Percentiles rank a stretch among this genome's conserved stretches.
Conservation (phyloP, 2,113 vertebrate species). For the Urocynchramus pylzowi region DNA sequence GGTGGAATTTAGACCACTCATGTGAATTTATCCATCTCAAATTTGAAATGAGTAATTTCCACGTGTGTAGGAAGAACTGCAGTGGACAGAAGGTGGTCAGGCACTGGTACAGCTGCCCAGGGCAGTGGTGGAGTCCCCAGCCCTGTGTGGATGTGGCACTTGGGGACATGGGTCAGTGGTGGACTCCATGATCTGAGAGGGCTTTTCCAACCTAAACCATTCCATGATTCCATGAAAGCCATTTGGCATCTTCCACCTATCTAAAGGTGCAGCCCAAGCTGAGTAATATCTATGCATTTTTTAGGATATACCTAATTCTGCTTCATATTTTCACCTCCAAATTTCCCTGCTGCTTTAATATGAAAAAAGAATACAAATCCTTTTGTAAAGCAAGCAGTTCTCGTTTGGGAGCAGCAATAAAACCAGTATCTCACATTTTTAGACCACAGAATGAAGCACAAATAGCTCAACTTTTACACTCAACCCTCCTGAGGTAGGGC, state of each 20-base stretch:
- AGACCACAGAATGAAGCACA: not conserved
- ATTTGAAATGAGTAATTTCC: not conserved
- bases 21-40: not conserved
- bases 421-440: not conserved
- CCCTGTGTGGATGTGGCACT: not conserved
- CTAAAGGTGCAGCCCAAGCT: not conserved
- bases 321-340: not conserved
- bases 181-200: not conserved
- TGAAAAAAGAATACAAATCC: not conserved
- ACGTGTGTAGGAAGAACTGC: fast-evolving
- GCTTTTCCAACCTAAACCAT: not conserved
- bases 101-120: not conserved
- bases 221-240: not conserved
- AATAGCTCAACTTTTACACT: slow-evolving; percentile 8
- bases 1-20: not conserved
- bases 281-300: not conserved
- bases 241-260: not conserved
- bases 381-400: not conserved
- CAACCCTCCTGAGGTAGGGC: not conserved
- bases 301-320: not conserved
- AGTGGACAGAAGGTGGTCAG: not conserved
- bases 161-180: not conserved
- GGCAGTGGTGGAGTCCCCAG: not conserved
- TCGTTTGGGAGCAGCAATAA: slow-evolving; percentile 26
- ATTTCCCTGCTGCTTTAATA: not conserved